A percentile compares a stretch with the other conserved stretches of the same genome.
These are phyloP conservation scores for Hoplias malabaricus DNA, from an alignment of 2,113 vertebrate species.

Conservation along the genomic window DNA sequence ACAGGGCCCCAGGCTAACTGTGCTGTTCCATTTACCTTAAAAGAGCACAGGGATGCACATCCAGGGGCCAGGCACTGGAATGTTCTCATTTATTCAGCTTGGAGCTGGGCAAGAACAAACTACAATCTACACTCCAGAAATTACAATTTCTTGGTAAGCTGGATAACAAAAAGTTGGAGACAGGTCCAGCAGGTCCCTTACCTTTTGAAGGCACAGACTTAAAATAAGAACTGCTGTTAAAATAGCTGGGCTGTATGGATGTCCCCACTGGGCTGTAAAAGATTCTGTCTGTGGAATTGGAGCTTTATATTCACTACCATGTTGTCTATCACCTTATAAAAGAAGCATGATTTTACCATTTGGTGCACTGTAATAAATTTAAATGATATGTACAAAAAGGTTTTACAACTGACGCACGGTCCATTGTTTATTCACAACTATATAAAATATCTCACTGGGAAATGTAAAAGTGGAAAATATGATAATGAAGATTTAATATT, in stretches of 20 bases:
- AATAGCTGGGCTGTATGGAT: no score
- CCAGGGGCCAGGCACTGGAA: constrained; percentile 4
- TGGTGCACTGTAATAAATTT: neutral
- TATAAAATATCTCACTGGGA: no score
- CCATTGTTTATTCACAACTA: no score
- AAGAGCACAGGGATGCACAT: constrained; percentile 6
- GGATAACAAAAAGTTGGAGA: neutral
- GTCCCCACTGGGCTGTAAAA: no score
- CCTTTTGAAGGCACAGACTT: neutral
- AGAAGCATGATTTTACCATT: neutral
- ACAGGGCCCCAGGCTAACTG: neutral
- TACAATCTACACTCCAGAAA: neutral
- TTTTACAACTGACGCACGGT: no score
- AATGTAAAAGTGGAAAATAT: no score
- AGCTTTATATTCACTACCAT: neutral
- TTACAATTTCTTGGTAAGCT: neutral
- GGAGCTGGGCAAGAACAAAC: no score
- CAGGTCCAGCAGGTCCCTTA: neutral
- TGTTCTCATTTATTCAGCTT: constrained; percentile 16
- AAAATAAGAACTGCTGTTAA: neutral
- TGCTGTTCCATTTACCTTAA: neutral
- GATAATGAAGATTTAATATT: no score
- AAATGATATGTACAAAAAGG: no score
- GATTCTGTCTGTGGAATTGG: neutral
- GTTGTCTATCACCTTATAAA: neutral